Evolutionary conservation across 2,888 invertebrate species (phyloP).

Genomic region (Cinara cedri): DNA sequence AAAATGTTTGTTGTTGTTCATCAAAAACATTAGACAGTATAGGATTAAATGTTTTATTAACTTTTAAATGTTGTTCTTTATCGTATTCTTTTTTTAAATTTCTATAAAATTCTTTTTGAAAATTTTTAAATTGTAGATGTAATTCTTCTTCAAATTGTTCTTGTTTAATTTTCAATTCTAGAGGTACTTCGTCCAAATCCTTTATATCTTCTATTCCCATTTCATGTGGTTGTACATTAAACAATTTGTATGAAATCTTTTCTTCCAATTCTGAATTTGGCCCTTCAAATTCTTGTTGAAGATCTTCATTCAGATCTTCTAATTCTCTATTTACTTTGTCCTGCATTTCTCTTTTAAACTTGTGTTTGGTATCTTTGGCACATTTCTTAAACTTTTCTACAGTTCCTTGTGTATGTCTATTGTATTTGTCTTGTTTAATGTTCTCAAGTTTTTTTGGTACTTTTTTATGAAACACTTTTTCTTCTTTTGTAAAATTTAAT

Average conservation of each 20-base stretch:
- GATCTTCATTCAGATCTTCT: not conserved
- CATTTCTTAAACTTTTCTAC: not conserved
- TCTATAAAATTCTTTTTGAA: constrained; percentile 31
- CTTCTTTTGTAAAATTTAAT: not conserved
- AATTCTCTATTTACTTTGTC: too few species aligned
- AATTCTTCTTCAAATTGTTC: constrained; percentile 18
- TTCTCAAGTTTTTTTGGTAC: not conserved
- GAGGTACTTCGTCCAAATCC: constrained; percentile 18
- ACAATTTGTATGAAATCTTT: too few species aligned
- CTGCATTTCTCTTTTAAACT: constrained; percentile 4
- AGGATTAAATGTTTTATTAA: constrained; percentile 1
- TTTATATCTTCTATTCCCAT: constrained; percentile 11
- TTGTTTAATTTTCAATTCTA: constrained; percentile 30
- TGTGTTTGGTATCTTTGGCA: not conserved
- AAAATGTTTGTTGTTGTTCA: constrained; percentile 27
- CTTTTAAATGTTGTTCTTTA: constrained; percentile 18
- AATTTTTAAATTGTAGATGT: constrained; percentile 18
- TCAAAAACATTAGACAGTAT: not conserved
- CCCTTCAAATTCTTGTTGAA: not conserved
- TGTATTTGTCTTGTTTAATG: not conserved
- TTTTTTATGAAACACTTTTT: not conserved
- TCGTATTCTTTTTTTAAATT: constrained; percentile 33
- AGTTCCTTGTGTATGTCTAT: not conserved
- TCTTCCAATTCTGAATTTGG: not conserved
- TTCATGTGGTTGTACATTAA: not conserved